phyloP scores from a whole-genome alignment of 1,140 invertebrate genomes.

The Panagrolaimus sp. region DNA sequence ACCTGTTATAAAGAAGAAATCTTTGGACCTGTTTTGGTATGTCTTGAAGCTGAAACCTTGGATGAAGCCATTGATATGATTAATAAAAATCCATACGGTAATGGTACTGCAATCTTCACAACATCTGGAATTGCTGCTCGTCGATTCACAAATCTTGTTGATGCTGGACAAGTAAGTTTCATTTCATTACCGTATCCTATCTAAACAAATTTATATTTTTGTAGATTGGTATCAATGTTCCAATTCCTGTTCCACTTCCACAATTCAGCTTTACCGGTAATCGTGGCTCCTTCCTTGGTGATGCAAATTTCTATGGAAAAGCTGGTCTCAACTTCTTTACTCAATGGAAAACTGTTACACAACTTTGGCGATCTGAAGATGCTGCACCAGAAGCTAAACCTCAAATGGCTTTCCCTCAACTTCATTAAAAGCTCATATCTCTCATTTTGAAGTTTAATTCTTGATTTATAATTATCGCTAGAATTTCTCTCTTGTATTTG shows the following conservation, averaged over 20 bases:
- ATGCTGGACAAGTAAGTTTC: conserved; percentile 77
- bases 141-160: conserved; percentile 84
- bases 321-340: conserved; percentile 94
- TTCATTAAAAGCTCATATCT: conserved; percentile 46
- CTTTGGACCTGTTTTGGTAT: conserved; percentile 90
- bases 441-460: neutral
- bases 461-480: neutral
- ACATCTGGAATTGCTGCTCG: conserved; percentile 91
- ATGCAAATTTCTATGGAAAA: conserved; percentile 95
- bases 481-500: neutral
- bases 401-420: conserved; percentile 56
- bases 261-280: conserved; percentile 98
- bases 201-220: conserved; percentile 12
- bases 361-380: conserved; percentile 80
- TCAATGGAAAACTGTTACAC: conserved; percentile 92
- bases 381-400: conserved; percentile 51
- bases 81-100: conserved; percentile 91
- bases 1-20: conserved; percentile 96
- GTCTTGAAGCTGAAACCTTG: conserved; percentile 75
- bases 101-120: conserved; percentile 94
- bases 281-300: conserved; percentile 90
- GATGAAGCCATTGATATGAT: conserved; percentile 91
- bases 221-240: too few relatives aligned
- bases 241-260: conserved; percentile 89
- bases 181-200: neutral